Conservation (phyloP, 2,797 vertebrate species). For the Sebastes dallii region DNA sequence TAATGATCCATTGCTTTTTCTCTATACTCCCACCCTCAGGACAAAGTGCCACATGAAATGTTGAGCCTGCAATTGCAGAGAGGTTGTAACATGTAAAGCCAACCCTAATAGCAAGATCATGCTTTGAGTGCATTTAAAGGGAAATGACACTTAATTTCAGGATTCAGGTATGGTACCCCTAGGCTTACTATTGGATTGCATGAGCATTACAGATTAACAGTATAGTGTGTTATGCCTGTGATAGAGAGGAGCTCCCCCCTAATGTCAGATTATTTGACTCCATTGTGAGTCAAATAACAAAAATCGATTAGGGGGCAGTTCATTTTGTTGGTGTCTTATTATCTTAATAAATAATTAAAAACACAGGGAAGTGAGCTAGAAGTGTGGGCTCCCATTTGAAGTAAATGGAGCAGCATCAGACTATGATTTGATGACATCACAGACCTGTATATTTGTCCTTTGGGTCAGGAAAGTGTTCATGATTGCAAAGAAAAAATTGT, state of each 20-base stretch:
- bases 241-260: not conserved
- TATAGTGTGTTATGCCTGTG: not conserved
- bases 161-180: conserved; percentile 4
- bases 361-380: not conserved
- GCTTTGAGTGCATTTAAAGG: conserved; percentile 63
- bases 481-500: not conserved
- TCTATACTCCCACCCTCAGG: not conserved
- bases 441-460: conserved; percentile 11
- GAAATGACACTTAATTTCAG: conserved; percentile 63
- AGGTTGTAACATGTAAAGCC: conserved; percentile 52
- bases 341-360: conserved; percentile 1
- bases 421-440: not conserved
- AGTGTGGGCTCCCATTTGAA: not conserved
- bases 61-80: not conserved
- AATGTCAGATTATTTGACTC: not conserved
- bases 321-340: conserved; percentile 12
- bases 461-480: not conserved
- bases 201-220: not conserved
- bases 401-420: not conserved
- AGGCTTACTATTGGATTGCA: conserved; percentile 6
- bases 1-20: not conserved
- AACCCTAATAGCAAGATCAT: conserved; percentile 30
- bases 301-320: not conserved
- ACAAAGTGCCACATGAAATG: not conserved
- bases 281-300: not conserved